Conservation (phyloP, 2,797 vertebrate species). For the Calcarius lapponicus region DNA sequence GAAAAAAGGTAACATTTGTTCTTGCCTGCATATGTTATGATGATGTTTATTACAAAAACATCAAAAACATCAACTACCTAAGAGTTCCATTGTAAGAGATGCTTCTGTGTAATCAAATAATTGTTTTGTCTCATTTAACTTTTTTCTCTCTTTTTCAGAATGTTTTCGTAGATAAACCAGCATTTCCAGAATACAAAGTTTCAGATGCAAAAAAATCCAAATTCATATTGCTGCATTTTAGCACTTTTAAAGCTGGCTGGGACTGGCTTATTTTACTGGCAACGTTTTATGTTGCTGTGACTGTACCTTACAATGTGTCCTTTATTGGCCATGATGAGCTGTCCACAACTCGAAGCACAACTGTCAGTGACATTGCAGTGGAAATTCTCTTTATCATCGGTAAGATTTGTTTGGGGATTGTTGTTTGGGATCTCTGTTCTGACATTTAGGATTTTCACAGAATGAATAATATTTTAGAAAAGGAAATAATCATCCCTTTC, state of each 20-base stretch:
- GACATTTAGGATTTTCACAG: background rate
- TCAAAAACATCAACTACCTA: background rate
- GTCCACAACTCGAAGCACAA: slow-evolving; percentile 90
- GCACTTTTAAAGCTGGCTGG: slow-evolving; percentile 97
- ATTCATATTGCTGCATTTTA: slow-evolving; percentile 97
- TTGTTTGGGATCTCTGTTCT: background rate
- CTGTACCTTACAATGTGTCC: slow-evolving; percentile 97
- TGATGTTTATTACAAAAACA: accelerated
- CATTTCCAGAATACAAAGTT: slow-evolving; percentile 97
- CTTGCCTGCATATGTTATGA: background rate
- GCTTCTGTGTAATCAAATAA: background rate
- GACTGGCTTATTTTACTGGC: slow-evolving; percentile 97
- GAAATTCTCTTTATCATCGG: slow-evolving; percentile 98
- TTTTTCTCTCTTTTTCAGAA: slow-evolving; percentile 81
- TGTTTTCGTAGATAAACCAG: slow-evolving; percentile 93
- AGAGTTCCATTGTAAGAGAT: background rate
- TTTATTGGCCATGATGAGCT: slow-evolving; percentile 95
- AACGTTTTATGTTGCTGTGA: slow-evolving; percentile 97
- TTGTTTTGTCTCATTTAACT: background rate
- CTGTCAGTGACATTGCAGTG: slow-evolving; percentile 95
- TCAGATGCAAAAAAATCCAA: slow-evolving; percentile 97
- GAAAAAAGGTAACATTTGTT: background rate
- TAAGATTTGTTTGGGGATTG: slow-evolving; percentile 62
- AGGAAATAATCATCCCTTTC: background rate
- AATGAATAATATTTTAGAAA: background rate